Evolutionary conservation across 2,888 invertebrate species (phyloP), one percentile per base, ranked within the genome.

Genomic region (Caenorhabditis japonica): DNA sequence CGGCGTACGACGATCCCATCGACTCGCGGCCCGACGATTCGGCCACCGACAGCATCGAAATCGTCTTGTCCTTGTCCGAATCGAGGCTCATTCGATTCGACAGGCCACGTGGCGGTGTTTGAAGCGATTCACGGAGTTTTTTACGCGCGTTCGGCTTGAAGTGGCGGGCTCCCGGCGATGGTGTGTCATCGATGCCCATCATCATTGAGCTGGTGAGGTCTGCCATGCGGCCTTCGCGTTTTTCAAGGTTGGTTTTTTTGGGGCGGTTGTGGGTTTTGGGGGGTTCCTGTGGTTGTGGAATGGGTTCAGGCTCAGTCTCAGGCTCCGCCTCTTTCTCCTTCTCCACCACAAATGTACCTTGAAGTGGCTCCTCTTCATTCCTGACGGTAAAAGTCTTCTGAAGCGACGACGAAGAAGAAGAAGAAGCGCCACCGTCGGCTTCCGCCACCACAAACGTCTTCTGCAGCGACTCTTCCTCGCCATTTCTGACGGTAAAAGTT

Each of bases 1-100:
- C 58, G 15, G 53, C 44, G 21, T 23, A 68, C 17, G 68, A 68
- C 3, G 58, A 27, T 7, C 51, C 58, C 19, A n/a, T 44, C 2
- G 52, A 38, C n/a, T 68, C 60, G 1, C 15, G 5, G 5, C 47
- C 51, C 12, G 30, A 2, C 23, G 58, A 58, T 34, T 66, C 66
- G 25, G 43, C 56, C n/a, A 70, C 56, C 19, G 70, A 56, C 10
- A 56, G 15, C 70, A 61, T 60, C 0, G 61, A 49, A 34, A 70
- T 70, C 17, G 70, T 56, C 23, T 51, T 47, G 13, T 70, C 70
- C 30, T 70, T 70, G 41, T 70, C 61, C 12, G 70, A 70, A 10
- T 70, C 70, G 4, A 41, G 56, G 25, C 70, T 70, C 38, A 70
- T 8, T 43, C 61, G 34, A 13, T 10, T 36, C 0, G 12, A 38